These are phyloP conservation scores for Hermaeophaga mercurialis DNA, from an alignment of 2,888 invertebrate species.

Conservation along the genomic window DNA sequence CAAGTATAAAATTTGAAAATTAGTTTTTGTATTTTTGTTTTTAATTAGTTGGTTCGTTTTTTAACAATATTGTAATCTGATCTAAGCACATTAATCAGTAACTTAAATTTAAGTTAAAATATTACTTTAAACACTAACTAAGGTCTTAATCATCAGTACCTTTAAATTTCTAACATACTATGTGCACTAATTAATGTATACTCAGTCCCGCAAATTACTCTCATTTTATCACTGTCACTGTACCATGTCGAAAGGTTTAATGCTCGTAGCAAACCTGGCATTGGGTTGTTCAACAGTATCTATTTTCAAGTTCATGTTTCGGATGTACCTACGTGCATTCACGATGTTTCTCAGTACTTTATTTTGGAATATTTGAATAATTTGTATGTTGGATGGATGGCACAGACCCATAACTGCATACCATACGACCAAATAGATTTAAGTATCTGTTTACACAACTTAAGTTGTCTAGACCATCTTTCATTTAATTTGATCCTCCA, in stretches of 20 bases:
- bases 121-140: no score
- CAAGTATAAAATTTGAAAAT: no score
- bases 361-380: neutral
- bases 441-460: neutral
- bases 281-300: neutral
- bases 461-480: no score
- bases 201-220: neutral
- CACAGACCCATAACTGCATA: neutral
- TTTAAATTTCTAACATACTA: neutral
- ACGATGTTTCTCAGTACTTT: neutral
- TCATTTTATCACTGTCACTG: neutral
- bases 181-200: neutral
- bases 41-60: no score
- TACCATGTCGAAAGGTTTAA: neutral
- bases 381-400: neutral
- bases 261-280: neutral
- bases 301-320: neutral
- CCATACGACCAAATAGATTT: neutral
- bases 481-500: no score
- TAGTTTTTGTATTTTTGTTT: no score
- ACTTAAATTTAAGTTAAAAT: no score
- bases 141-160: no score
- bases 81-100: no score
- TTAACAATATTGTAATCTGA: no score
- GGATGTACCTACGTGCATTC: neutral